These are phyloP conservation scores for Drosophila serrata DNA, from an alignment of 1,140 invertebrate species.

Conservation along the genomic window DNA sequence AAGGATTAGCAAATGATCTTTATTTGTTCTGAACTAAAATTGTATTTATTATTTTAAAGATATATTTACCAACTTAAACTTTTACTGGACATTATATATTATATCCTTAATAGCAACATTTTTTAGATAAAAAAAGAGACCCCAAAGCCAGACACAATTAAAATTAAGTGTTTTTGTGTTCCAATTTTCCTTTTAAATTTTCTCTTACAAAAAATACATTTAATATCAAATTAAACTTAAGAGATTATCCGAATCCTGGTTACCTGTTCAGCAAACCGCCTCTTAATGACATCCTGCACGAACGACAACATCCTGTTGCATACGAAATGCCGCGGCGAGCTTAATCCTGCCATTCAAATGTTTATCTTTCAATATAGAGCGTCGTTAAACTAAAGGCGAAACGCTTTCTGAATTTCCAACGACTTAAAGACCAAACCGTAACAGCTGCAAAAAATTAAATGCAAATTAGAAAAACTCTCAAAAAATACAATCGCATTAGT, in stretches of 20 bases:
- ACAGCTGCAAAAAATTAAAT: conserved; percentile 84
- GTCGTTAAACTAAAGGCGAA: conserved; percentile 74
- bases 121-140: too few species aligned
- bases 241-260: not conserved
- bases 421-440: conserved; percentile 70
- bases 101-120: too few species aligned
- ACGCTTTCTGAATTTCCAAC: conserved; percentile 75
- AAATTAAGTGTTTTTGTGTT: not conserved
- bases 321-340: conserved; percentile 44
- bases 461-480: conserved; percentile 81
- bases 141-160: not conserved
- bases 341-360: conserved; percentile 62
- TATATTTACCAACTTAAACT: not conserved
- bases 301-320: conserved; percentile 67
- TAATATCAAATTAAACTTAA: not conserved
- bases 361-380: conserved; percentile 75
- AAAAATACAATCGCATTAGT: conserved; percentile 83
- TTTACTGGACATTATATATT: too few species aligned
- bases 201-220: not conserved
- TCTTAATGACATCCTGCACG: not conserved
- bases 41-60: not conserved
- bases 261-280: not conserved
- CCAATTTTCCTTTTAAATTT: not conserved
- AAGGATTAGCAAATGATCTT: not conserved
- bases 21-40: not conserved